These are phyloP conservation scores for Macaca nemestrina DNA, from an alignment of 2,113 vertebrate species.

Conservation along the genomic window DNA sequence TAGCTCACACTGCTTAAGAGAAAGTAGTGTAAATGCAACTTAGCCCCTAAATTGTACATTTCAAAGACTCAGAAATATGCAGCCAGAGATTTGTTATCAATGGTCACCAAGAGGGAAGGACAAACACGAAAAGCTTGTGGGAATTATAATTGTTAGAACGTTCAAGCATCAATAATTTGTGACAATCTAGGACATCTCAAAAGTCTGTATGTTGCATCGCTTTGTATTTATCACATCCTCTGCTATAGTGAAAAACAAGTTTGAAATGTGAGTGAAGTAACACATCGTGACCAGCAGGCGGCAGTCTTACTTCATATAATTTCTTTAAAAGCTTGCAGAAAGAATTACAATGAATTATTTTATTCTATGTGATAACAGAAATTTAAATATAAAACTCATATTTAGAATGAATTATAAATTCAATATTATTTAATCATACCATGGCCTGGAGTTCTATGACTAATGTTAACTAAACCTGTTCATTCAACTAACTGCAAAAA, in stretches of 20 bases:
- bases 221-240: neutral
- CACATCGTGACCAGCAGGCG: slow-evolving; percentile 78
- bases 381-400: neutral
- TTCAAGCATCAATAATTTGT: neutral
- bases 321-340: neutral
- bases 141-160: neutral
- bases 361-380: slow-evolving; percentile 36
- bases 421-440: neutral
- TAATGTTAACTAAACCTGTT: neutral
- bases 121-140: neutral
- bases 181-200: neutral
- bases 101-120: neutral
- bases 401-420: slow-evolving; percentile 27
- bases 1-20: neutral
- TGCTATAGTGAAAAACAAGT: neutral
- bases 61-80: neutral
- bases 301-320: slow-evolving; percentile 67
- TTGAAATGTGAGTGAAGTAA: neutral
- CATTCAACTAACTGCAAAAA: slow-evolving; percentile 38
- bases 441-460: neutral
- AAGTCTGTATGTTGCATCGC: neutral
- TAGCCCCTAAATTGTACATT: neutral
- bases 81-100: neutral
- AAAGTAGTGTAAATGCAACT: neutral
- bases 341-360: neutral